Conservation (phyloP, 2,888 invertebrate species). For the Sinhomidia bicolor region DNA sequence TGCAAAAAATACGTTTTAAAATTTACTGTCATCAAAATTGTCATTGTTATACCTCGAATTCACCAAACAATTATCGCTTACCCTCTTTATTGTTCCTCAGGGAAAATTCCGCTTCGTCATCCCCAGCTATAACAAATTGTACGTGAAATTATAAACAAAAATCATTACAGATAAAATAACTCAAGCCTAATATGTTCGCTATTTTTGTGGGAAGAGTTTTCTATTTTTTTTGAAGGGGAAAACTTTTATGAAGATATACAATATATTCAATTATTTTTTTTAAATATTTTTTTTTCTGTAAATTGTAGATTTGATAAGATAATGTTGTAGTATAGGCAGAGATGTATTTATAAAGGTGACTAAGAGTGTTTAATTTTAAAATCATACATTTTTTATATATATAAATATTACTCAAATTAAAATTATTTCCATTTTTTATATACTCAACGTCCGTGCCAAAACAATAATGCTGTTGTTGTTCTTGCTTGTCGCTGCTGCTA, state of each 20-base stretch:
- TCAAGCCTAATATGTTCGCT: slow-evolving; percentile 61
- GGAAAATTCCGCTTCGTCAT: slow-evolving; percentile 72
- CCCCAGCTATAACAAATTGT: slow-evolving; percentile 72
- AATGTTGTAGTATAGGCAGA: not conserved
- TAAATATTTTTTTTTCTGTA: not conserved
- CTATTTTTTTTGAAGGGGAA: slow-evolving; percentile 37
- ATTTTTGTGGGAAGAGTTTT: slow-evolving; percentile 6
- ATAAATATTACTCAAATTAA: slow-evolving; percentile 28
- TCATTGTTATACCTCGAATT: slow-evolving; percentile 69
- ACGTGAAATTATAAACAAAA: slow-evolving; percentile 74
- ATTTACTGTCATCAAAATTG: slow-evolving; percentile 64
- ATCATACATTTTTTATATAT: slow-evolving; percentile 8
- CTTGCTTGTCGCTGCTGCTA: not conserved
- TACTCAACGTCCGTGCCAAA: not conserved
- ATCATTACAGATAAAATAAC: slow-evolving; percentile 73
- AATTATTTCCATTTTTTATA: not conserved
- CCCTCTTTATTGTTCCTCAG: slow-evolving; percentile 71
- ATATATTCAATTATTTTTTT: slow-evolving; percentile 10
- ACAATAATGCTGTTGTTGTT: not conserved
- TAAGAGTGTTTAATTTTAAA: slow-evolving; percentile 20
- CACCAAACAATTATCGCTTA: slow-evolving; percentile 73
- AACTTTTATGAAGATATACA: no score
- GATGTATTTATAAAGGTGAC: slow-evolving; percentile 53
- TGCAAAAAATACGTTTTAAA: slow-evolving; percentile 22
- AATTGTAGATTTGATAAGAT: not conserved